Evolutionary conservation across 35 echinoderm and acorn worm species (phyloP).

Genomic region (Amphiura filiformis): DNA sequence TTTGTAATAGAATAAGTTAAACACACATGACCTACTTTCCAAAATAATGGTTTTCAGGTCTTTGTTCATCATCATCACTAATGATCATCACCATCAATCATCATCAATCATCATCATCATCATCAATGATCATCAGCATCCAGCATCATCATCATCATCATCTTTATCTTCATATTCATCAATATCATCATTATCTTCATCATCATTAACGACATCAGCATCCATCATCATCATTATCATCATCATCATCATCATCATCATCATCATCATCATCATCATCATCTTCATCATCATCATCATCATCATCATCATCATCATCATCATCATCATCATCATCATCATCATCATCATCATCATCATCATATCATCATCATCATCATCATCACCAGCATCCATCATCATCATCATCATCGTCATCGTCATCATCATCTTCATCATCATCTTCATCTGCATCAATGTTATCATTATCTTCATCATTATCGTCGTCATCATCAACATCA

Average conservation of each 20-base stretch:
- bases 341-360: not conserved
- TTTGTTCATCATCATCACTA: too few relatives aligned
- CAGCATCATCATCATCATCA: not conserved
- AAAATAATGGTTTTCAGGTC: too few relatives aligned
- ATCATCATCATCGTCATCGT: not conserved
- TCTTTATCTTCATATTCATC: not conserved
- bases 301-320: not conserved
- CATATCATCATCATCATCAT: too few relatives aligned
- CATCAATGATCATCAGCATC: not conserved
- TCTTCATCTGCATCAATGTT: too few relatives aligned
- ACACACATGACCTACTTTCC: too few relatives aligned
- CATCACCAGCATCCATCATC: too few relatives aligned
- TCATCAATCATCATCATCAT: not conserved
- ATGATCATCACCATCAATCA: not conserved
- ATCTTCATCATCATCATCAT: not conserved
- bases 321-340: not conserved
- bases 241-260: not conserved
- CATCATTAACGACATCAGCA: not conserved
- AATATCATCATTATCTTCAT: not conserved
- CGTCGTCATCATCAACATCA: not conserved
- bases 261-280: not conserved
- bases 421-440: not conserved
- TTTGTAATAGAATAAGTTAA: too few relatives aligned
- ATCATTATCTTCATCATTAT: too few relatives aligned
- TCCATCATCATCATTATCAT: not conserved